A percentile compares a stretch with the other conserved stretches of the same genome.
phyloP scores from a whole-genome alignment of 2,888 invertebrate species.

The Andrena camellia region DNA sequence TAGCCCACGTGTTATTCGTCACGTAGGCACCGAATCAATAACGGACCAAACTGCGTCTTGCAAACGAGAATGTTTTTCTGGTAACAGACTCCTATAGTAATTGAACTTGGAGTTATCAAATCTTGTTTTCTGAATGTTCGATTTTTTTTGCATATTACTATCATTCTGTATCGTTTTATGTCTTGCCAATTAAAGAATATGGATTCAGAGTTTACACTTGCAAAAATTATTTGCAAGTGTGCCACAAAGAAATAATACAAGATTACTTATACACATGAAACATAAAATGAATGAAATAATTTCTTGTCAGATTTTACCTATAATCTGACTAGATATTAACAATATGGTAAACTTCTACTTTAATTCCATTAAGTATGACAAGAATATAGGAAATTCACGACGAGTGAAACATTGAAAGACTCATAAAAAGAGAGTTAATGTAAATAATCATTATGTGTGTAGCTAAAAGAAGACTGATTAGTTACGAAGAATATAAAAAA shows the following conservation, averaged over 20 bases:
- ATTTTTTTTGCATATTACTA: too few relatives aligned
- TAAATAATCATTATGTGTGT: neutral
- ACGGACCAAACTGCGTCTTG: neutral
- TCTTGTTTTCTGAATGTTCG: neutral
- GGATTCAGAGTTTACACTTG: neutral
- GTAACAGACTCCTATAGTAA: neutral
- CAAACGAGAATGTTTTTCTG: neutral
- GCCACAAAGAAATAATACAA: too few relatives aligned
- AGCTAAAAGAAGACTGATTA: neutral
- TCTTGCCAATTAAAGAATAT: neutral
- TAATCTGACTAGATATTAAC: neutral
- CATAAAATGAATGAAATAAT: too few relatives aligned
- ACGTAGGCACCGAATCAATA: slow-evolving; percentile 1
- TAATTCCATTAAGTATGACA: neutral
- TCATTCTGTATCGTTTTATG: neutral
- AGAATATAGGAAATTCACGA: neutral
- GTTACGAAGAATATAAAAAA: neutral
- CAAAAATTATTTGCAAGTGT: too few relatives aligned
- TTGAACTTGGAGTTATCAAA: neutral
- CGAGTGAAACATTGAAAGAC: neutral
- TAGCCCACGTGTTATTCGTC: neutral
- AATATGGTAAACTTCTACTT: neutral
- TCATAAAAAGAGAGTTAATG: neutral
- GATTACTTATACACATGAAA: too few relatives aligned
- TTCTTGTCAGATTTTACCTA: neutral